Conservation (phyloP, 2,888 invertebrate genomes). For the Chloromyia formosa region DNA sequence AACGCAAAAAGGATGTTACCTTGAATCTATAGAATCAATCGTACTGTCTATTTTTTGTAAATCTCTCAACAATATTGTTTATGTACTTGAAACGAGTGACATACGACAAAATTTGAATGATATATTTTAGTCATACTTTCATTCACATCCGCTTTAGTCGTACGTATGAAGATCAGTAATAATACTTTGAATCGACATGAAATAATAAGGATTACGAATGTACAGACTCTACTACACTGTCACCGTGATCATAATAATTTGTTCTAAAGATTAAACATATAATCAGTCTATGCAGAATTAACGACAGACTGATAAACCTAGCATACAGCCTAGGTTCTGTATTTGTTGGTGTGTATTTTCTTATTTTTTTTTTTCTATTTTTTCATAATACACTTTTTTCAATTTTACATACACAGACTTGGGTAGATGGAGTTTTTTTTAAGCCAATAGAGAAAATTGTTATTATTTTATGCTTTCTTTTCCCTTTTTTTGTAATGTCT, state of each 20-base stretch:
- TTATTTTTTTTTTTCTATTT: not conserved
- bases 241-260: too few species aligned
- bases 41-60: not conserved
- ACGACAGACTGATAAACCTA: conserved; percentile 24
- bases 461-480: conserved; percentile 7
- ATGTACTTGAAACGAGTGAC: not conserved
- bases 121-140: not conserved
- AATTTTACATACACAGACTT: not conserved
- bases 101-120: not conserved
- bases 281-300: not conserved
- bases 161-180: not conserved
- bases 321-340: conserved; percentile 28
- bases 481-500: not conserved
- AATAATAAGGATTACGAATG: conserved; percentile 4
- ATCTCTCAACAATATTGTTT: too few species aligned
- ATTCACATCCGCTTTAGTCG: not conserved
- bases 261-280: too few species aligned
- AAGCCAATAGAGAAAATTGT: not conserved
- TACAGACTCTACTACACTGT: not conserved
- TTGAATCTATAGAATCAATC: not conserved
- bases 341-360: not conserved
- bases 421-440: not conserved
- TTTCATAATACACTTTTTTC: not conserved
- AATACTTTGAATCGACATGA: not conserved
- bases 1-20: conserved; percentile 9